Evolutionary conservation across 1,140 invertebrate genomes (phyloP), one percentile per base, ranked within the genome.

Genomic region (Drosophila elegans): DNA sequence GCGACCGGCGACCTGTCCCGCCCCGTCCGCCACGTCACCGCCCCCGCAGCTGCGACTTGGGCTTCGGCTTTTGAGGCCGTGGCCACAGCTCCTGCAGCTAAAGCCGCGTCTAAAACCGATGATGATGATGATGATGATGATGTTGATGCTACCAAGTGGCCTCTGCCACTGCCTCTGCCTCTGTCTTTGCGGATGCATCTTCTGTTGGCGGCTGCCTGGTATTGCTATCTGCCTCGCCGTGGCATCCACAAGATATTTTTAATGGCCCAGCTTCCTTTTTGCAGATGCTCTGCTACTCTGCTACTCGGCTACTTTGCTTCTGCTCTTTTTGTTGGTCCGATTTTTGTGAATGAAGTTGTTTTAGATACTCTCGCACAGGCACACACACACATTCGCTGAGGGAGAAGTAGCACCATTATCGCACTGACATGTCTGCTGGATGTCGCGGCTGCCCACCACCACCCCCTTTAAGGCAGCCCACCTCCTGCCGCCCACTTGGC

Each of bases 341-440:
- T 88, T 89, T 88, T 88, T 88, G 84, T 88, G 84, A 88, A 88
- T 88, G 84, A 88, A 88, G 84, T 88, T 88, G 84, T 88, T 88
- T 88, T 83, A 52, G 67, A 71, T 71, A 67, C 67, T 32, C 63
- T 13, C 34, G 25, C 21, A 42, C 48, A 61, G n/a, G 21, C 36
- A 59, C 12, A 48, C 3, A 48, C 3, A 32, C 34, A 25, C n/a
- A 27, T 1, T 36, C 39, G 68, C 55, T 49, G 69, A 34, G 54
- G 44, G 52, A 56, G 49, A 53, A 77, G 54, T 38, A 71, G 74
- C 84, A 73, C 84, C 84, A 89, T 89, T 88, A 88, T 88, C 84
- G 79, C 84, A 89, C 80, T 88, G 84, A 88, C 84, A 88, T 89
- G 83, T 88, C 82, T 86, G 78, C 51, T 72, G 62, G 76, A 84